Evolutionary conservation across 2,797 vertebrate genomes (phyloP).

Genomic region (Lemur catta): DNA sequence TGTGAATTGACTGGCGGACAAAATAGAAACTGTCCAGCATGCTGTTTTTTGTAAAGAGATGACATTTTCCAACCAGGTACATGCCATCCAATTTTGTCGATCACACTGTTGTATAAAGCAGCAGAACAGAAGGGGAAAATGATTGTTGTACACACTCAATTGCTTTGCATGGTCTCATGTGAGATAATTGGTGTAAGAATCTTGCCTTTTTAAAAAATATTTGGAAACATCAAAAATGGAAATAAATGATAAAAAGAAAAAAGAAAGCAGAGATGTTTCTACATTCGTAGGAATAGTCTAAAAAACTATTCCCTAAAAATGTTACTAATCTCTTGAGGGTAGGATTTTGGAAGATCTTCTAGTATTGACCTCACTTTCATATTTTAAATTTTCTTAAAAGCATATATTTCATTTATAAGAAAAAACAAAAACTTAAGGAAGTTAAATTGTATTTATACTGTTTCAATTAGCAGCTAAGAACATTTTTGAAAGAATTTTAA

Average conservation of each 20-base stretch:
- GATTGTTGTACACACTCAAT: constrained; percentile 82
- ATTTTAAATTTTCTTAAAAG: background rate
- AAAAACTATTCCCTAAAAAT: constrained; percentile 22
- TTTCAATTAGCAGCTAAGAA: background rate
- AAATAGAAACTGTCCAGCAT: constrained; percentile 32
- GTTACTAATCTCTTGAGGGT: background rate
- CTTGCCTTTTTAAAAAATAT: constrained; percentile 87
- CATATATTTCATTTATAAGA: constrained; percentile 27
- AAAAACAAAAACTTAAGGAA: background rate
- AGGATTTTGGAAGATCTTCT: background rate
- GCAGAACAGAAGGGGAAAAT: constrained; percentile 42
- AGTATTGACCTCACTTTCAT: background rate
- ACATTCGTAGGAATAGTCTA: background rate
- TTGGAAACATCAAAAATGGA: constrained; percentile 82
- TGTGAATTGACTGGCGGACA: constrained; percentile 32
- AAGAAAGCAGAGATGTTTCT: too few species aligned
- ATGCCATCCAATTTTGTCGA: constrained; percentile 42
- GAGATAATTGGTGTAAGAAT: constrained; percentile 86
- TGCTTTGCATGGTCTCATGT: constrained; percentile 85
- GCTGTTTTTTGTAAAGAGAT: constrained; percentile 4
- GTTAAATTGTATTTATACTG: background rate
- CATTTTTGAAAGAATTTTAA: background rate
- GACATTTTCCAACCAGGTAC: constrained; percentile 24
- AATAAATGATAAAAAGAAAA: constrained; percentile 66
- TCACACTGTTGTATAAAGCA: constrained; percentile 27